Evolutionary conservation across 2,113 vertebrate species (phyloP).

Genomic region (Oryzias woworae): DNA sequence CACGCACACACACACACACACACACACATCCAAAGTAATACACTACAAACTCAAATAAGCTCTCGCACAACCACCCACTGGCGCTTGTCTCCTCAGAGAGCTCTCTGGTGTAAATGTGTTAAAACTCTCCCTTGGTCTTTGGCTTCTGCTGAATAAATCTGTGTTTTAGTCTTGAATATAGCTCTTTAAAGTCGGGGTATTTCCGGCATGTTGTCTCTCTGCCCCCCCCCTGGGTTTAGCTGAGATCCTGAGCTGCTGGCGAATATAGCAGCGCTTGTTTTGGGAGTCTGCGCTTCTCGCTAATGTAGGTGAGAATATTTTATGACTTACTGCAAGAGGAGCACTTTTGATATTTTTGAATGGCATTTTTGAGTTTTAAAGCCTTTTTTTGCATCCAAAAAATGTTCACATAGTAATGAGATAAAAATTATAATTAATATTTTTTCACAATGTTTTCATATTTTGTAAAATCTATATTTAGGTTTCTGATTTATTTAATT

Average conservation of each 20-base stretch:
- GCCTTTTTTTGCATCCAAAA: no score
- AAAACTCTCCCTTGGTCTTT: conserved; percentile 81
- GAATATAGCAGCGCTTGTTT: conserved; percentile 62
- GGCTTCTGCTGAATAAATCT: conserved; percentile 82
- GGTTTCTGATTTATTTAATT: no score
- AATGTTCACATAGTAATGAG: no score
- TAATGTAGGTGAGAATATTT: conserved; percentile 55
- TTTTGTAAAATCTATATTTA: no score
- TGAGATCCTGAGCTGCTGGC: conserved; percentile 72
- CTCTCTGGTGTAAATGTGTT: conserved; percentile 79
- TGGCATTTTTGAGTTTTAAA: no score
- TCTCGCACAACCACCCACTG: conserved; percentile 67
- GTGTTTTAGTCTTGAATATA: conserved; percentile 78
- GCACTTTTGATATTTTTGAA: conserved; percentile 2
- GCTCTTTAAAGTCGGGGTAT: conserved; percentile 77
- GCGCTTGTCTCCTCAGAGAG: conserved; percentile 69
- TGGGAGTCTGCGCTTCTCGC: conserved; percentile 8
- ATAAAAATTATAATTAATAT: no score
- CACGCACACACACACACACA: conserved; percentile 20
- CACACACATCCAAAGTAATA: conserved; percentile 41
- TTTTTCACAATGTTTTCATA: no score
- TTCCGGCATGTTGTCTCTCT: conserved; percentile 71
- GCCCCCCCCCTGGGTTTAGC: conserved; percentile 65
- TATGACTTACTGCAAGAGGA: conserved; percentile 28
- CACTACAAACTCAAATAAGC: conserved; percentile 68